phyloP scores from a whole-genome alignment of 2,888 invertebrate genomes.

The Nezara viridula region DNA sequence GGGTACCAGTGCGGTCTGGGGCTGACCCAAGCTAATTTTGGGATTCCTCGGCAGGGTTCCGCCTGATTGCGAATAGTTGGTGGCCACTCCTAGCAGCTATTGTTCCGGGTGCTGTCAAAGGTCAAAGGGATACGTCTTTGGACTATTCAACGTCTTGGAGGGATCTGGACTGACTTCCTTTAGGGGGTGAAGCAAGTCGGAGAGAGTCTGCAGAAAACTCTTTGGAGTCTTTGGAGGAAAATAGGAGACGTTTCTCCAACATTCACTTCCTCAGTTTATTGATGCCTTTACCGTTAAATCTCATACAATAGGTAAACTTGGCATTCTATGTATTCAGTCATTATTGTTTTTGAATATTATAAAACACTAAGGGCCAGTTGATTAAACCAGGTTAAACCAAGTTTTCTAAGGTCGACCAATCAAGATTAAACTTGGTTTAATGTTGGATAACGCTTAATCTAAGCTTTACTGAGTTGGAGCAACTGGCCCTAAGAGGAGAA shows the following conservation, averaged over 20 bases:
- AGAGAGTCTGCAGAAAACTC: not conserved
- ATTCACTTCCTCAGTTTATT: not conserved
- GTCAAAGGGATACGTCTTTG: constrained; percentile 36
- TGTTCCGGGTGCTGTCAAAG: constrained; percentile 37
- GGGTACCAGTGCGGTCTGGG: constrained; percentile 33
- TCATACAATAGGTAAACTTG: not conserved
- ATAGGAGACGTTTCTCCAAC: not conserved
- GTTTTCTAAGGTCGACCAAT: too few species aligned
- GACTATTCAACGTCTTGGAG: not conserved
- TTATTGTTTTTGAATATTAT: too few species aligned
- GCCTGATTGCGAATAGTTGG: constrained; percentile 43
- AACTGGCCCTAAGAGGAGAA: too few species aligned
- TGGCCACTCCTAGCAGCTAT: constrained; percentile 7
- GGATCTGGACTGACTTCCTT: not conserved
- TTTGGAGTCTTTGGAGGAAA: not conserved
- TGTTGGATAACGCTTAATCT: too few species aligned
- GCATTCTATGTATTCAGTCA: too few species aligned
- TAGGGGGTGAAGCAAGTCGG: not conserved
- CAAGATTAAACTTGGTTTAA: too few species aligned
- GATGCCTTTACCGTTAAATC: not conserved
- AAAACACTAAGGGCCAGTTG: too few species aligned
- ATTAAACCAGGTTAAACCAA: too few species aligned
- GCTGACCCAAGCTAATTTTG: constrained; percentile 40
- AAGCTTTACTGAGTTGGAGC: too few species aligned
- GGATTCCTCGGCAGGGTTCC: not conserved